Evolutionary conservation across 2,888 invertebrate genomes (phyloP).

Genomic region (Sinotaia quadrata): DNA sequence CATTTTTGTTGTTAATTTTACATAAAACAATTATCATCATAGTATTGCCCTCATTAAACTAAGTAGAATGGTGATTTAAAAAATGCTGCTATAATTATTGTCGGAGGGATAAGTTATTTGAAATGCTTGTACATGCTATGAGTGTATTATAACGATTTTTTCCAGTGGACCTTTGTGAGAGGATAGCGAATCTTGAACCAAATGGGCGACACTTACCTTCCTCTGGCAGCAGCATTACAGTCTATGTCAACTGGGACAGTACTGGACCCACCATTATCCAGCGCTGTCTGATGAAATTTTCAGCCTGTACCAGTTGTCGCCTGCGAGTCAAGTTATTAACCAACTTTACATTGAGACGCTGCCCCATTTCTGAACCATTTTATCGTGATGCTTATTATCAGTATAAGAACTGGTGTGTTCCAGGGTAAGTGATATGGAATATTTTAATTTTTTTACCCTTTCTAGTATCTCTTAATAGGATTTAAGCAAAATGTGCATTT

Average conservation of each 20-base stretch:
- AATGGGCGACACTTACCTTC: not conserved
- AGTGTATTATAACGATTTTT: too few relatives aligned
- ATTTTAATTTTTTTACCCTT: slow-evolving; percentile 16
- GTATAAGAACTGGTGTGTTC: slow-evolving; percentile 13
- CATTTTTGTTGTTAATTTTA: too few relatives aligned
- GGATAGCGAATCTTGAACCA: not conserved
- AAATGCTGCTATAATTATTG: too few relatives aligned
- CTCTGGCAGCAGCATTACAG: not conserved
- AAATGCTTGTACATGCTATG: too few relatives aligned
- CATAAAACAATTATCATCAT: too few relatives aligned
- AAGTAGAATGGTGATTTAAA: too few relatives aligned
- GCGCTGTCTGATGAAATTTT: slow-evolving; percentile 30
- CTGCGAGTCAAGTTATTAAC: slow-evolving; percentile 18
- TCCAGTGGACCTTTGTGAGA: slow-evolving; percentile 13
- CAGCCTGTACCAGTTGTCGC: slow-evolving; percentile 26
- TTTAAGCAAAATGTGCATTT: too few relatives aligned
- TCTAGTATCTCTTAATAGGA: too few relatives aligned
- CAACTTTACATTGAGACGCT: not conserved
- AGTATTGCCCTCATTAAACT: too few relatives aligned
- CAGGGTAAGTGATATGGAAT: slow-evolving; percentile 13
- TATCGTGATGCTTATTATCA: not conserved
- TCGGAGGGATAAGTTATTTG: too few relatives aligned
- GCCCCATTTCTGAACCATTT: not conserved
- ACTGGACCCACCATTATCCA: not conserved
- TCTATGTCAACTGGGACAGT: slow-evolving; percentile 2